Base-by-base conservation (phyloP, 2,888 invertebrate species). In the Bedellia somnulentella region DNA sequence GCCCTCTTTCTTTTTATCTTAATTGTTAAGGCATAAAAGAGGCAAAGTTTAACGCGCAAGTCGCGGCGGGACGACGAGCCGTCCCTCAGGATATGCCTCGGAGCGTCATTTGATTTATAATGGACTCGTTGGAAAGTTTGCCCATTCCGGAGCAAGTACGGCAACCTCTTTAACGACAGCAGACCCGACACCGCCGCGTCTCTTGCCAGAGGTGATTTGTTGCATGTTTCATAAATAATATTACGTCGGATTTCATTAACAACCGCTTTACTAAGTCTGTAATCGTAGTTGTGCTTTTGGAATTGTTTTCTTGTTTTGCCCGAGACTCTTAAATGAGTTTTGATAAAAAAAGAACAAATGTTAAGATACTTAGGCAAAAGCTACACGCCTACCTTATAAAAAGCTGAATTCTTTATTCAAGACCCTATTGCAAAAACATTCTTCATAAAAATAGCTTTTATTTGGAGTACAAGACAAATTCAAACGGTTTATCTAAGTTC, bases 91-190 rank as follows among this genome's bases (percentile, higher is more conserved):
- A 73, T 59, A 68, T 70, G 71, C 63, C 73, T 49, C 58, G 52
- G 70, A 73, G 71, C 73, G 64, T 71, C 73, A 64, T 73, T 73
- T 73, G 75, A 75, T 75, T 75, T 75, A 75, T 75, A 75, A 75
- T 75, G 73, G 75, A 73, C 70, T 71, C 67, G 70, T 67, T 61
- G 70, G 58, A 66, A 75, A 75, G 63, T 75, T 75, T 64, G 57
- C 61, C 73, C 71, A 73, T 75, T 73, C 63, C 60, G 47, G 57
- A 52, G 55, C 56, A 60, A 61, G 57, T 60, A 52, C 59, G 57
- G 57, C 16, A 60, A 67, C 70, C 70, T 71, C 68, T 61, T 63
- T 71, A 70, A 71, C 66, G 71, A 58, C 59, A 62, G 71, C 73
- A 67, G 25, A 10, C 24, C 14, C 15, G 23, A 5, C 64, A 71